Conservation (phyloP, 1,140 invertebrate species). For the Drosophila teissieri region DNA sequence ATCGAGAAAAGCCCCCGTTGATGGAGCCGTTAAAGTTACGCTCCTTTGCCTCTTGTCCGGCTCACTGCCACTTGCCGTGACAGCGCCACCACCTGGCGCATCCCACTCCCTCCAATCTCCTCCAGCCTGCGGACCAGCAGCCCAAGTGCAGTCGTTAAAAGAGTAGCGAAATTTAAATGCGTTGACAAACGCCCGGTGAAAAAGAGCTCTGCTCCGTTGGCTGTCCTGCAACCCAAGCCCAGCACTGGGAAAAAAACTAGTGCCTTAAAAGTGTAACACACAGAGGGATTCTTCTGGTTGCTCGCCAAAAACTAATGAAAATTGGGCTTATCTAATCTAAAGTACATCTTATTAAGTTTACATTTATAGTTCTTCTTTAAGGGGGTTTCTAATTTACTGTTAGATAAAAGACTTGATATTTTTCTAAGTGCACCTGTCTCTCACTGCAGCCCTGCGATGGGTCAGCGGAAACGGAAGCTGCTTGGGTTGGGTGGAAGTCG, state of each 20-base stretch:
- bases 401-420: background rate
- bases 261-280: background rate
- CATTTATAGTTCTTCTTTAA: too few relatives aligned
- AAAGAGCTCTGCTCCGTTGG: slow-evolving; percentile 1
- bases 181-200: slow-evolving; percentile 51
- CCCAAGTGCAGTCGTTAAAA: slow-evolving; percentile 76
- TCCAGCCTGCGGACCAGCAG: slow-evolving; percentile 2
- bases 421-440: slow-evolving; percentile 6
- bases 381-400: too few relatives aligned
- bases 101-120: slow-evolving; percentile 6
- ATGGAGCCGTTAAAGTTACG: slow-evolving; percentile 55
- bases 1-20: slow-evolving; percentile 37
- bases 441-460: slow-evolving; percentile 35
- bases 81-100: slow-evolving; percentile 32
- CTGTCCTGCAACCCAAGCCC: background rate
- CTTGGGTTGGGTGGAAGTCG: slow-evolving; percentile 49
- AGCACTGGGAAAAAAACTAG: background rate
- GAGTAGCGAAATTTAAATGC: slow-evolving; percentile 79
- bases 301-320: too few relatives aligned
- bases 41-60: slow-evolving; percentile 17
- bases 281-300: too few relatives aligned
- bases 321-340: too few relatives aligned
- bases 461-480: slow-evolving; percentile 68
- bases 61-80: slow-evolving; percentile 60
- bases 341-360: too few relatives aligned